Evolutionary conservation across 1,140 invertebrate species (phyloP).

Genomic region (Orius insidiosus): DNA sequence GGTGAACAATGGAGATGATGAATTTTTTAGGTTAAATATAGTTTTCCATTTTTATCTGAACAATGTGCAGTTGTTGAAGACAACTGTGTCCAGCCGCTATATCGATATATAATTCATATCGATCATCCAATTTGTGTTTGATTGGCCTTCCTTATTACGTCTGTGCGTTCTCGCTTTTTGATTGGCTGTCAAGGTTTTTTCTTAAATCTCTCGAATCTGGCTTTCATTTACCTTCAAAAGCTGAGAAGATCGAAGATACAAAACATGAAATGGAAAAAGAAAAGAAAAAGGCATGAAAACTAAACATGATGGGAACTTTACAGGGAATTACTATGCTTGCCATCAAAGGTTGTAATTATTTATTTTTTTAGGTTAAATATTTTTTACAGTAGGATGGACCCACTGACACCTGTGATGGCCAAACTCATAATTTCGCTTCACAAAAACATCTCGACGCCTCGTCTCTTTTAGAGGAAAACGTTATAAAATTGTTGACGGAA

Average conservation of each 20-base stretch:
- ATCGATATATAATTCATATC: slow-evolving; percentile 70
- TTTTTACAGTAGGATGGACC: slow-evolving; percentile 5
- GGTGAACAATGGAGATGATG: no score
- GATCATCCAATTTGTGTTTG: slow-evolving; percentile 57
- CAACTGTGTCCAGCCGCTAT: slow-evolving; percentile 65
- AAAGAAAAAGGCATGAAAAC: slow-evolving; percentile 13
- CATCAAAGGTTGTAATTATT: slow-evolving; percentile 14
- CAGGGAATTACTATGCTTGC: slow-evolving; percentile 15
- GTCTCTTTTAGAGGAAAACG: slow-evolving; percentile 18
- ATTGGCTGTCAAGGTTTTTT: slow-evolving; percentile 60
- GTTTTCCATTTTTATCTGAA: slow-evolving; percentile 54
- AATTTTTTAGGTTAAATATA: slow-evolving; percentile 49
- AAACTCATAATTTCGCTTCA: slow-evolving; percentile 17
- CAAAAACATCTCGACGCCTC: slow-evolving; percentile 18
- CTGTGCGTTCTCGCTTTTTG: slow-evolving; percentile 71
- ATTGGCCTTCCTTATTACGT: slow-evolving; percentile 65
- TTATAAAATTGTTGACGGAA: slow-evolving; percentile 19
- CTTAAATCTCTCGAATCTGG: slow-evolving; percentile 43
- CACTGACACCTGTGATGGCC: slow-evolving; percentile 16
- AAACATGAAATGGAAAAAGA: slow-evolving; percentile 15
- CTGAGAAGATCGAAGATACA: slow-evolving; percentile 37
- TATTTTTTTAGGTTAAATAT: slow-evolving; percentile 10
- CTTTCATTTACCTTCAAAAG: slow-evolving; percentile 41
- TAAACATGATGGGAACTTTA: slow-evolving; percentile 18
- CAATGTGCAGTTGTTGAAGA: slow-evolving; percentile 53